Base-by-base conservation (phyloP, 2,113 vertebrate species). In the Heterotilapia buettikoferi region DNA sequence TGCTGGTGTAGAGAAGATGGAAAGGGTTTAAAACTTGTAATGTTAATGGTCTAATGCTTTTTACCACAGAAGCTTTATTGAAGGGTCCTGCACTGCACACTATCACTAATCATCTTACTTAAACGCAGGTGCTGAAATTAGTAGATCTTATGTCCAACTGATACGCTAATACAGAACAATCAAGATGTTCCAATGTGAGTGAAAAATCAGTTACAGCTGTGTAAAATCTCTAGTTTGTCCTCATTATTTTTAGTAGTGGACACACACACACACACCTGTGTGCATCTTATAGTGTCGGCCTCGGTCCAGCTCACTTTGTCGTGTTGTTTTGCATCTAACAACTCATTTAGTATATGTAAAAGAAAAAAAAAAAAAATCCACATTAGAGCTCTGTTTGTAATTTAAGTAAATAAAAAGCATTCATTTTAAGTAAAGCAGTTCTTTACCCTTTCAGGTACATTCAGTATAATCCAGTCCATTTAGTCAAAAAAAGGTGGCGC, bases 241-340 rank as follows among this genome's bases (percentile, higher is more conserved):
- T 24, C 36, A 57, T 68, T 68, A 68, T 3, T 56, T 57, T 38
- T 54, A 36, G 29, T 6, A 53, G 5, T 53, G 19, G 50, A 16
- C 7, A 56, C 53, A 63, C 57, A 56, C 54, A 59, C 8, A 66
- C 26, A 21, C 61, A 40, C 11, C 4, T 13, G 7, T 24, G n/a
- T 40, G 5, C 1, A 71, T 21, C 6, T n/a, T 36, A 36, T n/a
- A 12, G 59, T 36, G 31, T 66, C 10, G 2, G 18, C 31, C 33
- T 38, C 0, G 0, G 18, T 38, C 61, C 0, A 0, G 19, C 31
- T 21, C 36, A 68, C 19, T 68, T 68, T 40, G 19, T 6, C 1
- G 1, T 71, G 36, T 40, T 71, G 63, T 40, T 71, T 24, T 40
- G 43, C n/a, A 71, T 71, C 0, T 24, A 40, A 21, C 63, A 24